Base-by-base conservation (phyloP, 2,113 vertebrate species). In the Calypte anna region DNA sequence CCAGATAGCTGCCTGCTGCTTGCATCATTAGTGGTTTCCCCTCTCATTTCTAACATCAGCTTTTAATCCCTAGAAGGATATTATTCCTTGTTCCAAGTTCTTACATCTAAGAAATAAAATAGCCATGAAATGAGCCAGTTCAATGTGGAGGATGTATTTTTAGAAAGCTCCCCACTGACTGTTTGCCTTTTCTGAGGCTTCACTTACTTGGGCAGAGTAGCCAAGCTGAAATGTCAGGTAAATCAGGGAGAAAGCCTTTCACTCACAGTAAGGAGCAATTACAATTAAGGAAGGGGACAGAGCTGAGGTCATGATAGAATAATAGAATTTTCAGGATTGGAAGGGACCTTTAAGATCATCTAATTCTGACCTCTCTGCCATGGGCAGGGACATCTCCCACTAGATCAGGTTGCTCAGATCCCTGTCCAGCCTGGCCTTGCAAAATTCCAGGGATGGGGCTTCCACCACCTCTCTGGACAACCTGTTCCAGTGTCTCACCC, bases 151-250 rank as follows among this genome's bases (percentile, higher is more conserved):
- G 19, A 46, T n/a, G 10, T 31, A 27, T 61, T 87, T 91, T 84
- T 20, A 81, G 48, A 59, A 20, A 87, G 14, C 25, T 10, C 4
- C 9, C 7, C 12, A 25, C 54, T 73, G 17, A 54, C 7, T 64
- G 21, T 64, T 57, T 67, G 80, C 14, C 23, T 51, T 82, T 85
- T 43, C 54, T 25, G 40, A 91, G 24, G 50, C 61, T 91, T 90
- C 3, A 0, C 50, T 55, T 59, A 24, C 51, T 69, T 68, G 70
- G 51, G 31, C 59, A 77, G 67, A 80, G 67, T 54, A 77, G 46
- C 54, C 1, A 0, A 62, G 36, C 24, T 38, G 43, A 90, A 85
- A 64, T 23, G 21, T n/a, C 8, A 0, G 4, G 4, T 28, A n/a
- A 68, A 85, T 50, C 25, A 51, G 50, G 55, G 38, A 55, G 6